Evolutionary conservation across 2,888 invertebrate genomes (phyloP), one percentile per base, ranked within the genome.

Genomic region (Cheilosia scutellata): DNA sequence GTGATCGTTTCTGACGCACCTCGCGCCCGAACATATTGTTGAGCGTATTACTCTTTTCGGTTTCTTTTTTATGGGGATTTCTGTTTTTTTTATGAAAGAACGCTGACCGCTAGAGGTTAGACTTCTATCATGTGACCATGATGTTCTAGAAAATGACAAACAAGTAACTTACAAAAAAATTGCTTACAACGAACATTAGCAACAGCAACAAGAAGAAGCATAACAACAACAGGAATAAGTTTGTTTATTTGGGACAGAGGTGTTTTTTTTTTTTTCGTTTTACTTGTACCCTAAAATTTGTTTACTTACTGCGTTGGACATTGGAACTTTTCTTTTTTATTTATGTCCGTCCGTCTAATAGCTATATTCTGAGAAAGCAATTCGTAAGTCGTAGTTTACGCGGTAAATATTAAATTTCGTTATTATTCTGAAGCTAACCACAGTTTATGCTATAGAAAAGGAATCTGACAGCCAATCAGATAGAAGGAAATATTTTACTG

Each of bases 181-280:
- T 47, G 70, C 47, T 47, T 58, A 49, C 57, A 57, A 31, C 16
- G 55, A 31, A 31, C 57, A 47, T 25, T 31, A 40, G 29, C 25
- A 42, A 20, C 16, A 33, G 37, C 29, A 7, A 31, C 47, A 44
- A 9, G 68, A 83, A 78, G 31, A 63, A 78, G 57, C 40, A 13
- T 68, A 83, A 74, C 40, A 63, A 78, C 72, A 78, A 68, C 57
- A 65, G 60, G 80, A 80, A 80, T 76, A 70, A 84, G 82, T 88
- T 88, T 90, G 90, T 90, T 90, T 90, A 90, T 90, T 90, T 90
- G 90, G 90, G 90, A 90, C 90, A 90, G 90, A 89, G 90, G 90
- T 90, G 90, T 83, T 86, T 82, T 78, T 40, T 33, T 49, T 71
- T 7, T 75, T 79, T 71, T 79, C 75, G 70, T 55, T 84, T 75